phyloP scores from a whole-genome alignment of 2,888 invertebrate genomes.

The Xylocampa areola region DNA sequence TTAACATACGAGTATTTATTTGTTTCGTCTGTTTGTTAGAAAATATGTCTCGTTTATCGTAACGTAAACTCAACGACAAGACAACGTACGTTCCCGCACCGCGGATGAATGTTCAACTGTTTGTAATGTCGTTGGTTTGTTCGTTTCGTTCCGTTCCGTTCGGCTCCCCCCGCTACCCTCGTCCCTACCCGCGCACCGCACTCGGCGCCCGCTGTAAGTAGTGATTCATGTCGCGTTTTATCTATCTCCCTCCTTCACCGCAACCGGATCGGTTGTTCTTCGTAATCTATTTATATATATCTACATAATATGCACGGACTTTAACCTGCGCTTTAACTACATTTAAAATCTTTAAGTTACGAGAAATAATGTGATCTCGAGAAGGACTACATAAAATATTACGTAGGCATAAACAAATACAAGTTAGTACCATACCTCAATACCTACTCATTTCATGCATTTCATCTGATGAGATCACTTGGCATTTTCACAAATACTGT shows the following conservation, averaged over 20 bases:
- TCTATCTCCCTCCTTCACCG: constrained; percentile 89
- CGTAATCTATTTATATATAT: constrained; percentile 89
- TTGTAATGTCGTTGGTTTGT: constrained; percentile 84
- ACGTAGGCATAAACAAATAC: not conserved
- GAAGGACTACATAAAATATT: not conserved
- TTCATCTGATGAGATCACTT: not conserved
- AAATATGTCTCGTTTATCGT: constrained; percentile 67
- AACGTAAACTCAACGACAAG: constrained; percentile 65
- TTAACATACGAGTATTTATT: constrained; percentile 65
- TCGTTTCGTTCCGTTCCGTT: constrained; percentile 83
- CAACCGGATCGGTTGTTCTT: constrained; percentile 89
- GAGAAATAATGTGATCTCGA: not conserved
- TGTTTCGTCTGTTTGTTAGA: constrained; percentile 69
- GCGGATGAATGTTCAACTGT: constrained; percentile 87
- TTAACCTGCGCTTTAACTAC: constrained; percentile 75
- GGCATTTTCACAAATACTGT: not conserved
- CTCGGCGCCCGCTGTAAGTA: constrained; percentile 85
- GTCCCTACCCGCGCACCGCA: constrained; percentile 73
- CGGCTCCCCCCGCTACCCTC: constrained; percentile 73
- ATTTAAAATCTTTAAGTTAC: constrained; percentile 55
- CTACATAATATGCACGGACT: constrained; percentile 84
- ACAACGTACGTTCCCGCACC: constrained; percentile 80
- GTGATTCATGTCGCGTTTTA: constrained; percentile 90
- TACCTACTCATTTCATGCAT: not conserved
- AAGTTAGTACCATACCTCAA: too few species aligned